Evolutionary conservation across 2,888 invertebrate species (phyloP), one percentile per base, ranked within the genome.

Genomic region (Philereme vetulata): DNA sequence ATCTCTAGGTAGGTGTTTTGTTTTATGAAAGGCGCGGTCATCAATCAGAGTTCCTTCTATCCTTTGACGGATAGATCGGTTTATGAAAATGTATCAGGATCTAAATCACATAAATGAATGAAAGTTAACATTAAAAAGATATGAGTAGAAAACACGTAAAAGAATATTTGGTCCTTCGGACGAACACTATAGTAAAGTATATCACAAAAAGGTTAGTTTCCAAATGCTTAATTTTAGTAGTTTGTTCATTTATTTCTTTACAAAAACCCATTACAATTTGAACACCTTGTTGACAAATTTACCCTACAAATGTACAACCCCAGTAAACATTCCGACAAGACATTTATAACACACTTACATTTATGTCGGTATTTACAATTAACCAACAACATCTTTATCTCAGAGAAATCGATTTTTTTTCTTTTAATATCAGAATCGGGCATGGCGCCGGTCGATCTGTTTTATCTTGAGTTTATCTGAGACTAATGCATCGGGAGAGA

Each of bases 401-500:
- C 73, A 70, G 72, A 72, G 74, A 79, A 81, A 89, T 87, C 88
- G 84, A 84, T 88, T 84, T 83, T 87, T n/a, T 89, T 88, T 83
- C 78, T 86, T 89, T 87, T 85, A 85, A 84, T 86, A 90, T 90
- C 88, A 81, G 85, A 84, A 87, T 86, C 86, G 86, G 84, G 82
- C 82, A 81, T 90, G 91, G 91, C 91, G 91, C 91, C 91, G 85
- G 74, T 79, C 86, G 87, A 91, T 90, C 88, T 88, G 87, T 79
- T 83, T 90, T 91, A 92, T 91, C 91, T 84, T 79, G 74, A 82
- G 82, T 81, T 90, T 91, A 91, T 92, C 91, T 86, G 82, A 84
- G 87, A 89, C 91, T 92, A 92, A 92, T 92, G 91, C 91, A 92
- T 88, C 83, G 88, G 75, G 72, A 75, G 77, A 83, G 91, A 92